Conservation (phyloP, 2,113 vertebrate genomes). For the Arvicanthis niloticus region DNA sequence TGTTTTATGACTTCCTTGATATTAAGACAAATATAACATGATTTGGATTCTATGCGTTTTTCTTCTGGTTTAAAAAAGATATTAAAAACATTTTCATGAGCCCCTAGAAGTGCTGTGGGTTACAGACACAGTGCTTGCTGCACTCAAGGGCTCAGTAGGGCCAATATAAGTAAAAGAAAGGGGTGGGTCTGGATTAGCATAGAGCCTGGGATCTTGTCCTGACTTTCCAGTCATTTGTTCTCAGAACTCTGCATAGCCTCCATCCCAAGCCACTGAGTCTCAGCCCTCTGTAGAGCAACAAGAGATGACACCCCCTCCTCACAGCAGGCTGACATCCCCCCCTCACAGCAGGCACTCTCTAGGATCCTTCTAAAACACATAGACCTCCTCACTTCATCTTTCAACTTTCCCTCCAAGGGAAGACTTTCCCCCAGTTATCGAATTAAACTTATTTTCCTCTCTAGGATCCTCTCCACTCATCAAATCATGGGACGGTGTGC, state of each 20-base stretch:
- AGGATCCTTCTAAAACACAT: not conserved
- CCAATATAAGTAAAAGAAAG: not conserved
- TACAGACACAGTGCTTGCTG: not conserved
- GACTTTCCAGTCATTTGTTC: not conserved
- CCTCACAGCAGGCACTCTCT: not conserved
- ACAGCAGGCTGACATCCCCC: not conserved
- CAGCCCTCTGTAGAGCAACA: not conserved
- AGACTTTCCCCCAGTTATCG: conserved; percentile 65
- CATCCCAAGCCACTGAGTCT: not conserved
- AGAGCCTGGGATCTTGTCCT: not conserved
- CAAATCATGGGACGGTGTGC: conserved; percentile 71
- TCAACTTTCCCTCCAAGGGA: conserved; percentile 51
- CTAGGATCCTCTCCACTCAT: conserved; percentile 75
- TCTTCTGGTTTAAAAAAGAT: conserved; percentile 64
- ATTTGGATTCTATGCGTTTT: conserved; percentile 15
- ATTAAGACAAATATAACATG: conserved; percentile 49
- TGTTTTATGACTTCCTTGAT: conserved; percentile 41
- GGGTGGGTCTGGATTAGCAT: not conserved
- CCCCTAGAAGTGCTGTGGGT: not conserved
- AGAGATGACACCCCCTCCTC: not conserved
- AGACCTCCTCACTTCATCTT: not conserved
- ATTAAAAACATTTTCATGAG: conserved; percentile 40
- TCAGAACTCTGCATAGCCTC: not conserved
- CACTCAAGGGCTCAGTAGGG: not conserved
- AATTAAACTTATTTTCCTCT: conserved; percentile 75